These are phyloP conservation scores for Pterobdella sp. DNA, from an alignment of 2,888 invertebrate species.

Conservation along the genomic window DNA sequence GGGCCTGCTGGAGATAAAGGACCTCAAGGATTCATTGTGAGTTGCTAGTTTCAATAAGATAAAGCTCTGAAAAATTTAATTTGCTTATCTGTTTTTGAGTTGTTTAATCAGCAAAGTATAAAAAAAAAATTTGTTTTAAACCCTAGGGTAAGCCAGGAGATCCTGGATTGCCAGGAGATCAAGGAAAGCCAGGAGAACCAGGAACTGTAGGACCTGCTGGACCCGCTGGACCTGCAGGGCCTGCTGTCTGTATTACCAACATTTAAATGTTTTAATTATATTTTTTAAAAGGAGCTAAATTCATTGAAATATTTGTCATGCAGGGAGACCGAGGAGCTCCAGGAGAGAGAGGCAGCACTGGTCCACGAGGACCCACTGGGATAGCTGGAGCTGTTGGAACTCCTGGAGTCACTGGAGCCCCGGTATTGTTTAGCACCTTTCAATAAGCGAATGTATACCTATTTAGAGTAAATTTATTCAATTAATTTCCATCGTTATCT, in stretches of 20 bases:
- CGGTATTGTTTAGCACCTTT: conserved; percentile 23
- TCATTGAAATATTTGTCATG: neutral
- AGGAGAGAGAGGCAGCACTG: conserved; percentile 57
- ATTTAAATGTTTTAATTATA: neutral
- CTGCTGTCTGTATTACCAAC: conserved; percentile 50
- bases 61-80: too few relatives aligned
- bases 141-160: conserved; percentile 29
- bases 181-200: conserved; percentile 54
- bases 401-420: conserved; percentile 32
- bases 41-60: neutral
- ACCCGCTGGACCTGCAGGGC: conserved; percentile 66
- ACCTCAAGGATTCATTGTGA: conserved; percentile 30
- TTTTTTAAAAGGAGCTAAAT: neutral
- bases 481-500: neutral
- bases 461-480: neutral
- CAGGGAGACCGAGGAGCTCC: conserved; percentile 33
- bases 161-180: conserved; percentile 28
- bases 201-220: conserved; percentile 54
- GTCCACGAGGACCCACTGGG: conserved; percentile 67
- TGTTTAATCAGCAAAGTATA: too few relatives aligned
- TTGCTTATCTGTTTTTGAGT: too few relatives aligned
- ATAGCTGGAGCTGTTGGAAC: conserved; percentile 66
- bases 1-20: conserved; percentile 32
- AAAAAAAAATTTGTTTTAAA: too few relatives aligned
- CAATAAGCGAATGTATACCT: neutral